Evolutionary conservation across 2,888 invertebrate genomes (phyloP), one percentile per base, ranked within the genome.

Genomic region (Orthosia cruda): DNA sequence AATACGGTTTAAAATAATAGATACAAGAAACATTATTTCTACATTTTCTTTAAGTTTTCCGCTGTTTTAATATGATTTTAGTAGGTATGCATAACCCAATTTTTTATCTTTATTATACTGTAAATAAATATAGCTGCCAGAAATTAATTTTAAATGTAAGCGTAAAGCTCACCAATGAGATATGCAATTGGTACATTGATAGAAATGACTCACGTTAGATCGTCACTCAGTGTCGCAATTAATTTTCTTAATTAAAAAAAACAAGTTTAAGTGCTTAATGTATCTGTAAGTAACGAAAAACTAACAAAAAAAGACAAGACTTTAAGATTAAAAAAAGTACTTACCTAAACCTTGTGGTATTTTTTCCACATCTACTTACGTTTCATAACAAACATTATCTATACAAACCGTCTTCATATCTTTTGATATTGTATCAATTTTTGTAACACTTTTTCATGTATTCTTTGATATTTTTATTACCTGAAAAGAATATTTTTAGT

Each of bases 121-220:
- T 50, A 12, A 26, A 64, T 76, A 64, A 86, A 76, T 54, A 62
- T 47, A 9, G 26, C 26, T 67, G 23, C 72, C 47, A 47, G 32
- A 62, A 74, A 77, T 74, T 67, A 70, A 78, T 78, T 71, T 45
- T 18, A 55, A 45, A 47, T 55, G 65, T n/a, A 64, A 77, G 23
- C 74, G 64, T 67, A 75, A 80, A 78, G 68, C 68, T 32, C 32
- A 71, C 20, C 59, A 55, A 64, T 65, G 32, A 70, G 58, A 71
- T 68, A 74, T 62, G 61, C 23, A 54, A 63, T 55, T 61, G 12
- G 1, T 32, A 32, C 32, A 7, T 32, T 0, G 32, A 16, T 55
- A 52, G 47, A 64, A 65, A 70, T 68, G 54, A 68, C 32, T 73
- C 58, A 69, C 40, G 40, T n/a, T 57, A 65, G 45, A 47, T 73